Base-by-base conservation (phyloP, 2,888 invertebrate genomes). In the Coelopa pilipes region DNA sequence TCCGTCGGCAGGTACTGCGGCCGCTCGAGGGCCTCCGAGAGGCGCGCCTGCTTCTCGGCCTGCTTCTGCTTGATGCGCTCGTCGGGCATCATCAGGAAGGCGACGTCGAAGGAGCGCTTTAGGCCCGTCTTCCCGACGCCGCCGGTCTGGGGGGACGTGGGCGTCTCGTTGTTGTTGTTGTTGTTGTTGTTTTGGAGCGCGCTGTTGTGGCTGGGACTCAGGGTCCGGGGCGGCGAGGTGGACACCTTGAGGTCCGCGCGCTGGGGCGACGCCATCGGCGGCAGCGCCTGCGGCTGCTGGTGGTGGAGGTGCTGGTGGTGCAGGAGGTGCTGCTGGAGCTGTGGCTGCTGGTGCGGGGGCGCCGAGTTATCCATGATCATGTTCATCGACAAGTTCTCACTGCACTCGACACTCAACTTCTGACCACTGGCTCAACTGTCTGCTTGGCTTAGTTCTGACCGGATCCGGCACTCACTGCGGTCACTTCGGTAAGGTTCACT, bases 91-190 rank as follows among this genome's bases (percentile, higher is more conserved):
- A 96, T 95, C 45, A 96, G 88, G 82, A 96, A 96, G 0, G 96
- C 96, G 12, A 96, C 96, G 85, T 96, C 96, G 84, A 96, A 96
- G 0, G 95, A 94, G 17, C 96, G 89, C 82, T 96, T 96, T n/a
- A 87, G 78, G 79, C 87, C 82, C 0, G 81, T 79, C 45, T 80
- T 82, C 4, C 80, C 77, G 67, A 84, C 80, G 66, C 76, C 62
- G 2, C 72, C 70, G 59, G 77, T 74, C 15, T 74, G 75, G 11
- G 74, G 73, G n/a, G 80, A 79, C 13, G 80, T 81, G 49, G 79
- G 74, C 34, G 76, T 75, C n/a, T 80, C 79, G 70, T 78, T 84
- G 53, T 79, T 80, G 88, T 88, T 82, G 74, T 89, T 73, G 49
- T 79, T 76, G 72, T 75, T 76, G 74, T 78, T 65, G 68, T 77